Conservation (phyloP, 1,140 invertebrate genomes). For the Zelostemma sp. region DNA sequence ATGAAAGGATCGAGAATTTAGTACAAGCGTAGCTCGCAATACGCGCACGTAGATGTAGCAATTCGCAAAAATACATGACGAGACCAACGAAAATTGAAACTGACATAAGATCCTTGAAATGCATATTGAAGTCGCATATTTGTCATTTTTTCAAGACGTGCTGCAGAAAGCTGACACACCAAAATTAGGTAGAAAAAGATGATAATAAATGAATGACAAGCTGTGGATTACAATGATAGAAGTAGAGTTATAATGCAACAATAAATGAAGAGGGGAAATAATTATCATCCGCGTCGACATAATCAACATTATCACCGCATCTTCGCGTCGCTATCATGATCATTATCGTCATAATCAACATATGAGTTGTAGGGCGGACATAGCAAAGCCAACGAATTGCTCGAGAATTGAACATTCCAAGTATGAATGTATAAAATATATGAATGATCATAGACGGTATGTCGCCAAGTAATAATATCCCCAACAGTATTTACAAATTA, state of each 20-base stretch:
- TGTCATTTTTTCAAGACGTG: not conserved
- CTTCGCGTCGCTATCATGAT: slow-evolving; percentile 21
- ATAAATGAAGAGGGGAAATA: slow-evolving; percentile 37
- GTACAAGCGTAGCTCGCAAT: not conserved
- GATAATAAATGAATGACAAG: slow-evolving; percentile 22
- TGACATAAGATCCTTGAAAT: not conserved
- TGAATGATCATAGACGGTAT: slow-evolving; percentile 40
- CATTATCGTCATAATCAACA: slow-evolving; percentile 41
- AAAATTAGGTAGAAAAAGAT: slow-evolving; percentile 11
- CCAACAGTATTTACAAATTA: slow-evolving; percentile 48
- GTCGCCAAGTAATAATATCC: slow-evolving; percentile 47
- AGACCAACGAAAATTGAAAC: not conserved
- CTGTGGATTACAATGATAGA: slow-evolving; percentile 27
- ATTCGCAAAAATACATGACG: not conserved
- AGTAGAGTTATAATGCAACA: slow-evolving; percentile 38
- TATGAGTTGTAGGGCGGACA: slow-evolving; percentile 32
- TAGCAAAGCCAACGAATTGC: slow-evolving; percentile 50
- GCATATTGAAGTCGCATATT: not conserved
- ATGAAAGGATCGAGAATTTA: not conserved
- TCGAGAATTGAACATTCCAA: slow-evolving; percentile 61
- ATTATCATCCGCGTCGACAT: slow-evolving; percentile 42
- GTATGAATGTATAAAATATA: slow-evolving; percentile 53
- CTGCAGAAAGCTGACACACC: not conserved
- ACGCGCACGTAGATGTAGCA: not conserved
- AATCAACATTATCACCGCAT: slow-evolving; percentile 44